Conservation (phyloP, 2,113 vertebrate genomes). For the Gadus chalcogrammus region DNA sequence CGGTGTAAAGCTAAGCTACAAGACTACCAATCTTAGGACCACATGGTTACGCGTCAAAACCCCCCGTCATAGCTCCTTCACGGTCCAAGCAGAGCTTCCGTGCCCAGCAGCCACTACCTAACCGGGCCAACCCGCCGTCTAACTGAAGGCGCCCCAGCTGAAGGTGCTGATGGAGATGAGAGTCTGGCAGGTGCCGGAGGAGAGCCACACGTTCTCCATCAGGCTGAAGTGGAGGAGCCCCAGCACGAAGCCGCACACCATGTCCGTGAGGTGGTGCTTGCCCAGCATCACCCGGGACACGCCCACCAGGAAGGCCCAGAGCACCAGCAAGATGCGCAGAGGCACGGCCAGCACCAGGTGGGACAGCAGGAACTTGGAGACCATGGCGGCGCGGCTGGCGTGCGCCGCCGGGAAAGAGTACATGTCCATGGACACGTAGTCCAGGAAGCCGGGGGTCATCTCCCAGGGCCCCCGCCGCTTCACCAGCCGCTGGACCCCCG, state of each 20-base stretch:
- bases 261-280: conserved; percentile 89
- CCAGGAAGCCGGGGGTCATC: conserved; percentile 81
- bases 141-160: conserved; percentile 70
- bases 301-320: conserved; percentile 92
- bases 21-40: too few relatives aligned
- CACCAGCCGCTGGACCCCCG: conserved; percentile 87
- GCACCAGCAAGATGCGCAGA: conserved; percentile 85
- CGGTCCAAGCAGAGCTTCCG: too few relatives aligned
- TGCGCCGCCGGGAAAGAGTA: conserved; percentile 92
- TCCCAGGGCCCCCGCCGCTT: conserved; percentile 88
- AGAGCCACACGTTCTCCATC: conserved; percentile 93
- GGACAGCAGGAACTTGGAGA: conserved; percentile 93
- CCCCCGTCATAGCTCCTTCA: too few relatives aligned
- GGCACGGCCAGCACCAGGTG: conserved; percentile 95
- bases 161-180: conserved; percentile 86
- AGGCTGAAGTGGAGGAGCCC: conserved; percentile 90
- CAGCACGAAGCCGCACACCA: conserved; percentile 85
- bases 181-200: conserved; percentile 90
- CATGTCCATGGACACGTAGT: conserved; percentile 89
- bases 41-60: too few relatives aligned
- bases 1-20: too few relatives aligned
- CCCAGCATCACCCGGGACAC: conserved; percentile 90
- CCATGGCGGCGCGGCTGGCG: conserved; percentile 90
- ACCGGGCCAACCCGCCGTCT: not conserved
- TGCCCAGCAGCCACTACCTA: too few relatives aligned